phyloP scores from a whole-genome alignment of 1,140 invertebrate species.

The Venustaconcha ellipsiformis region DNA sequence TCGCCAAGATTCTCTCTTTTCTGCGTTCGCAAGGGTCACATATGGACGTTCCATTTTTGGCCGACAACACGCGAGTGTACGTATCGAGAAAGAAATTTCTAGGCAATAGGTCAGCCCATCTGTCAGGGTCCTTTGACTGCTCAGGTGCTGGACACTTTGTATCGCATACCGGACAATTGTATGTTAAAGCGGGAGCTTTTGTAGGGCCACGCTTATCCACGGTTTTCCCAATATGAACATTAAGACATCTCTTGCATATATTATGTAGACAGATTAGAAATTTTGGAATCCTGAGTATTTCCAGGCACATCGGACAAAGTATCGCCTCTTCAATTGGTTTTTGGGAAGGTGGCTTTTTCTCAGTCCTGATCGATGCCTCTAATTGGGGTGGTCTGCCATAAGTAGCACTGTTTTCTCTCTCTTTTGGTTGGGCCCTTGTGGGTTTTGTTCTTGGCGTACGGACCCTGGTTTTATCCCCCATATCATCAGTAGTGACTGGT shows the following conservation, averaged over 20 bases:
- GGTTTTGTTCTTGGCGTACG: too few species aligned
- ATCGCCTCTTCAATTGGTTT: slow-evolving; percentile 5
- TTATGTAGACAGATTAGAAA: slow-evolving; percentile 27
- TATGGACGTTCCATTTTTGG: slow-evolving; percentile 17
- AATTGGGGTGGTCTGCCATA: too few species aligned
- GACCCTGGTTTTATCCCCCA: too few species aligned
- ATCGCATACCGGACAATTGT: slow-evolving; percentile 21
- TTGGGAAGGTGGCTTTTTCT: too few species aligned
- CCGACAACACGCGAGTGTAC: slow-evolving; percentile 21
- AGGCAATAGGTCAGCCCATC: slow-evolving; percentile 26
- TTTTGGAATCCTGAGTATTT: slow-evolving; percentile 21
- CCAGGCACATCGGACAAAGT: slow-evolving; percentile 20
- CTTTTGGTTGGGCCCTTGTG: too few species aligned
- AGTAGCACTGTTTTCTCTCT: too few species aligned
- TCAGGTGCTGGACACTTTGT: slow-evolving; percentile 8
- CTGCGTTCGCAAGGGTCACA: slow-evolving; percentile 25
- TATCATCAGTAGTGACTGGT: too few species aligned
- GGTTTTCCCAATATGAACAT: slow-evolving; percentile 12
- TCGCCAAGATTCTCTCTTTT: slow-evolving; percentile 18
- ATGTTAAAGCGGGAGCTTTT: neutral
- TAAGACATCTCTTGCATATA: slow-evolving; percentile 24
- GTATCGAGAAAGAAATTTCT: slow-evolving; percentile 28
- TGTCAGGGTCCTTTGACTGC: slow-evolving; percentile 13
- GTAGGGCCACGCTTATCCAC: slow-evolving; percentile 1
- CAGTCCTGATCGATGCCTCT: too few species aligned